Percentiles rank a stretch among this genome's conserved stretches.
Evolutionary conservation across 2,797 vertebrate genomes (phyloP).

Genomic region (Geotrypetes seraphini): DNA sequence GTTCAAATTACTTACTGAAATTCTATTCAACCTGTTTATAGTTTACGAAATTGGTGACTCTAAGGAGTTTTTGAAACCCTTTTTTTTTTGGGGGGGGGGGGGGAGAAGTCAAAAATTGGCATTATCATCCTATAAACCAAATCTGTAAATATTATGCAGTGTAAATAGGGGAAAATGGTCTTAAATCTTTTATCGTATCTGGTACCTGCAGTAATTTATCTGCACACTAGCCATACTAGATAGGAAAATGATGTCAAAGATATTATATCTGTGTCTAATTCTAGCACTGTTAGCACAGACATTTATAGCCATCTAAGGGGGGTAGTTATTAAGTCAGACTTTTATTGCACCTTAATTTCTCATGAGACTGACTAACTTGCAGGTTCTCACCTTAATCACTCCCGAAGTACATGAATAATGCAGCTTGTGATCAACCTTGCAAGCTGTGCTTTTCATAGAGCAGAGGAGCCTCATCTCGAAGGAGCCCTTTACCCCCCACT

Average conservation of each 20-base stretch:
- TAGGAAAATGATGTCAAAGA: conserved; percentile 21
- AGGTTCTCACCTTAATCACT: too few species aligned
- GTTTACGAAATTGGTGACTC: conserved; percentile 10
- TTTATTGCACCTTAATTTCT: too few species aligned
- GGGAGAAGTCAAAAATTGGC: conserved; percentile 8
- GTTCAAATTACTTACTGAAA: too few species aligned
- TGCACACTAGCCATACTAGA: conserved; percentile 41
- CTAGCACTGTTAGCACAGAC: conserved; percentile 26
- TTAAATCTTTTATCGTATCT: conserved; percentile 10
- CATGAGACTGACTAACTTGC: too few species aligned
- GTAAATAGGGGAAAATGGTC: conserved; percentile 20
- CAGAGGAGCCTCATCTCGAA: too few species aligned
- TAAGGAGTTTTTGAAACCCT: conserved; percentile 8
- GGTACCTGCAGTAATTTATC: conserved; percentile 25
- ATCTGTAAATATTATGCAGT: conserved; percentile 34
- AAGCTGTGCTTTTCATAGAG: too few species aligned
- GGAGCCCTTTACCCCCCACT: too few species aligned
- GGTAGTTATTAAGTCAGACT: too few species aligned
- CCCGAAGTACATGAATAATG: too few species aligned
- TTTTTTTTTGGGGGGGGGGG: too few species aligned
- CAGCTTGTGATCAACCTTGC: too few species aligned
- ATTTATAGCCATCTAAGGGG: conserved; percentile 37
- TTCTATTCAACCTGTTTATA: not conserved
- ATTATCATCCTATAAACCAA: conserved; percentile 30
- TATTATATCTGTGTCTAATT: conserved; percentile 15